Evolutionary conservation across 2,113 vertebrate genomes (phyloP), one percentile per base, ranked within the genome.

Genomic region (Erythrocercus mccallii): DNA sequence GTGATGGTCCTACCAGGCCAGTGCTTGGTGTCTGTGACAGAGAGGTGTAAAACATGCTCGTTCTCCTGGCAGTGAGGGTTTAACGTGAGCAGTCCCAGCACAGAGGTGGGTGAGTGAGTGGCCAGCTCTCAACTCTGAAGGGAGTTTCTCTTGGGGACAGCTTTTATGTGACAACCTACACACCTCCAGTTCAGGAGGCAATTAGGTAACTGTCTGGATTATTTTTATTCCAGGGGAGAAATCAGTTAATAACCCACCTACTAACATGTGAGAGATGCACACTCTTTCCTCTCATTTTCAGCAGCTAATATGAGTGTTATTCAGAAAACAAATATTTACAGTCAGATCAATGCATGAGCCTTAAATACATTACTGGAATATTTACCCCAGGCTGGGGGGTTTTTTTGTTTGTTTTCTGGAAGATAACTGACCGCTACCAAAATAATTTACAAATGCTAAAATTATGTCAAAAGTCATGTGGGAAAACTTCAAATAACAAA

Each of bases 401-500:
- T 13, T 40, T 6, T 45, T 77, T 56, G 6, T 60, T 42, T 82
- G 10, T 68, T 35, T 87, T 70, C 54, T 95, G 62, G 16, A 89
- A 65, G 21, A 23, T 54, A 56, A 79, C 40, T 45, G 45, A 25
- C 71, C 42, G 9, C 38, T 77, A 37, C 28, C 28, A 78, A 91
- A 90, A 66, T 42, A 73, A 77, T 51, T 68, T 77, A 18, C 20
- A 76, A 82, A 80, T 40, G 28, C 2, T 57, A 47, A 87, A 72
- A 42, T 92, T 54, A 42, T 35, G 45, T 74, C 40, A 37, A 19
- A 88, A 91, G n/a, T 70, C 35, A 58, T 24, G 54, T 73, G 81
- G 60, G 71, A 95, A 83, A 92, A 48, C 31, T 80, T 85, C 42
- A 72, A 90, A 90, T 86, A 92, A 90, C 10, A 86, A 95, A 94